Base-by-base conservation (phyloP, 1,140 invertebrate species). In the Lasioglossum baleicum region DNA sequence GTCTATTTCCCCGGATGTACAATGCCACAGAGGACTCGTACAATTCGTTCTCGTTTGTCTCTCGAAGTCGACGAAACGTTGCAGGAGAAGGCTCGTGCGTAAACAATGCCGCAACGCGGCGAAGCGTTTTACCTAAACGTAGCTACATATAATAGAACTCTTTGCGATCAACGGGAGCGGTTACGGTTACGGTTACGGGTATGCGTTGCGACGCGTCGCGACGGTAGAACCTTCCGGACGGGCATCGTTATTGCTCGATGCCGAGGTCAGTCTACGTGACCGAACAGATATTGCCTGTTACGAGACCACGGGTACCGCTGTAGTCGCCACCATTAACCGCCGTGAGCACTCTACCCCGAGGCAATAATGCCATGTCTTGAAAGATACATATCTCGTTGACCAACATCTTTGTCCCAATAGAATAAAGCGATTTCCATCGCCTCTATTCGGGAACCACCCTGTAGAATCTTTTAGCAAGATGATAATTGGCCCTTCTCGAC, bases 241-340 rank as follows among this genome's bases (percentile, higher is more conserved):
- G 82, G 75, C 88, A 86, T 91, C 90, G 89, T 92, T 92, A 92
- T 92, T 92, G 89, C 91, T 87, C 88, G 87, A 83, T 90, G 89
- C 89, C 91, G 90, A 91, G 91, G 91, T 92, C 91, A 92, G 91
- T 92, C 90, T 92, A 92, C 91, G 91, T 92, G 91, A 92, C 91
- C 89, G 87, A 86, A 80, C 88, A 88, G 91, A 92, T 92, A 92
- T 92, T 92, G 86, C 89, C 75, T 89, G 82, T 79, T 85, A 87
- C 81, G 85, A 48, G 44, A 87, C 73, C 87, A 70, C 77, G 64
- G 83, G 69, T 83, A 86, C 73, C 83, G 75, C 81, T 81, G 82
- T 88, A 86, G 86, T 83, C 89, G 87, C 87, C 87, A 82, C 87
- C 74, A 87, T 88, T 89, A 87, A 88, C 85, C 85, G 80, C 84